A percentile compares a stretch with the other conserved stretches of the same genome.
phyloP scores from a whole-genome alignment of 1,140 invertebrate genomes.

The Lepidurus couesii region DNA sequence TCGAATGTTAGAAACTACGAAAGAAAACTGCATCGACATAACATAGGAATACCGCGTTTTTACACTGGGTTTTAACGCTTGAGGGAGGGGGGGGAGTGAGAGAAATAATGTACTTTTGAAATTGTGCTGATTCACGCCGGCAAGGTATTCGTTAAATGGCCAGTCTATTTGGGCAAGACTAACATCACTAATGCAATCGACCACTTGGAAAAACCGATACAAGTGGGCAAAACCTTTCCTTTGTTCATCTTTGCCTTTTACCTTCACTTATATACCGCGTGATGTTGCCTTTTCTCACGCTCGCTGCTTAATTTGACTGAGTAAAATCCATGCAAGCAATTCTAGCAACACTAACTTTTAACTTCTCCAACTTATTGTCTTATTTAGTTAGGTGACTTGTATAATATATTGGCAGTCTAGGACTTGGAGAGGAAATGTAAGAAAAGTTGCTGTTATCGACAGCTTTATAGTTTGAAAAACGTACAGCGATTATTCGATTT shows the following conservation, averaged over 20 bases:
- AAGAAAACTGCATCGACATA: too few species aligned
- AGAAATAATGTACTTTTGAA: slow-evolving; percentile 5
- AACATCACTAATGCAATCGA: slow-evolving; percentile 16
- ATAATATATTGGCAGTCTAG: neutral
- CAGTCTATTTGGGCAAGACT: slow-evolving; percentile 21
- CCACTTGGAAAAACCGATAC: slow-evolving; percentile 21
- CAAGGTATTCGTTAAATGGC: neutral
- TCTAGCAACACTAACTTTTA: neutral
- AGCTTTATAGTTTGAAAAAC: neutral
- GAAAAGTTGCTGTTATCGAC: neutral
- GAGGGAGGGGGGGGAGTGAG: neutral
- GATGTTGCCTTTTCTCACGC: slow-evolving; percentile 13
- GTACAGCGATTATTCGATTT: neutral
- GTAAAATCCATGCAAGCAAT: neutral
- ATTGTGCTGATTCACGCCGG: slow-evolving; percentile 13
- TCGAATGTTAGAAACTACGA: too few species aligned
- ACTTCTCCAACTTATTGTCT: neutral
- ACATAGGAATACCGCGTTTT: too few species aligned
- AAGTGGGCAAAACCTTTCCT: slow-evolving; percentile 21
- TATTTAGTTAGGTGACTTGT: neutral
- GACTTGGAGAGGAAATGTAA: too few species aligned
- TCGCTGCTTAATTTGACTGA: slow-evolving; percentile 7
- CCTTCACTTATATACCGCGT: neutral
- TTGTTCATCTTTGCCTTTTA: slow-evolving; percentile 1
- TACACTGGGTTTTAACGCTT: too few species aligned